phyloP scores from a whole-genome alignment of 2,888 invertebrate species.

The Papilio elwesi region DNA sequence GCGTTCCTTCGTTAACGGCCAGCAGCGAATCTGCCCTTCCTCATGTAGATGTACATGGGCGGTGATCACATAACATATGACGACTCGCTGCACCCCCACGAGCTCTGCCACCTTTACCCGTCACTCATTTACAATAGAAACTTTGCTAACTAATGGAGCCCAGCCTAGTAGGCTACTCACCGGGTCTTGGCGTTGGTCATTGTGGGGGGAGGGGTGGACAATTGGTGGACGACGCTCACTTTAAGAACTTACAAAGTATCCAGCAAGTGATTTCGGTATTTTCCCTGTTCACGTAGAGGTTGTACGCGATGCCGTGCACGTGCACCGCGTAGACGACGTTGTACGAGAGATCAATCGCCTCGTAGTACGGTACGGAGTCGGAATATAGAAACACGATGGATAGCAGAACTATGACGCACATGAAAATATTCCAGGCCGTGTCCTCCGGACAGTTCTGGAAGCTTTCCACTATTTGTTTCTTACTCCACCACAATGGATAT shows the following conservation, averaged over 20 bases:
- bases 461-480: constrained; percentile 46
- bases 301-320: constrained; percentile 54
- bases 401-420: constrained; percentile 55
- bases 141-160: too few species aligned
- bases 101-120: too few species aligned
- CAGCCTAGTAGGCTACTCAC: too few species aligned
- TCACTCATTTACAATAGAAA: too few species aligned
- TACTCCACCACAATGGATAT: constrained; percentile 60
- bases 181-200: too few species aligned
- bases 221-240: too few species aligned
- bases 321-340: constrained; percentile 60
- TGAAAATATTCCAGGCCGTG: constrained; percentile 60
- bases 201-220: too few species aligned
- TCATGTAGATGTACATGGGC: too few species aligned
- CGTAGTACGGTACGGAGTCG: constrained; percentile 40
- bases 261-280: neutral
- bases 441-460: constrained; percentile 58
- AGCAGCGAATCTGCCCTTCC: too few species aligned
- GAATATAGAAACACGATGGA: constrained; percentile 53
- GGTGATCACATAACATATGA: too few species aligned
- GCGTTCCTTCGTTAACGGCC: too few species aligned
- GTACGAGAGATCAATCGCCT: constrained; percentile 52
- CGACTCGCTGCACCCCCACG: too few species aligned
- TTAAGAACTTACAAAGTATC: constrained; percentile 33
- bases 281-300: constrained; percentile 36